A percentile compares a stretch with the other conserved stretches of the same genome.
phyloP scores from a whole-genome alignment of 2,797 vertebrate species.

The Pseudocheirus occidentalis region DNA sequence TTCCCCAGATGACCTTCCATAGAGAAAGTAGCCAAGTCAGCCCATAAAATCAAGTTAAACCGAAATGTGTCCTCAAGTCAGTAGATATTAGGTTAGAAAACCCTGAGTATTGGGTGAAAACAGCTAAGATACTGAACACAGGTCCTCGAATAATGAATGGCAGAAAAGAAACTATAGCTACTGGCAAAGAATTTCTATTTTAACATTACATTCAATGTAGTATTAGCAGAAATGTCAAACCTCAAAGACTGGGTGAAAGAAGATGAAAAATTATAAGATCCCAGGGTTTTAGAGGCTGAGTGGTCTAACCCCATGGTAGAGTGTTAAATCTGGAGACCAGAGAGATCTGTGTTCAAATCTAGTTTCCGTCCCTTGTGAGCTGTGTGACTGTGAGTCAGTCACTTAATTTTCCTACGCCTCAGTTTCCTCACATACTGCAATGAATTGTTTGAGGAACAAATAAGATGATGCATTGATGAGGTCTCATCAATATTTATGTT shows the following conservation, averaged over 20 bases:
- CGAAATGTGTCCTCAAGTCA: neutral
- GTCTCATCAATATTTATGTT: neutral
- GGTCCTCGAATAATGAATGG: neutral
- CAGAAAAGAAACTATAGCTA: neutral
- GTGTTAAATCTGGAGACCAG: neutral
- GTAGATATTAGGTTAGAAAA: neutral
- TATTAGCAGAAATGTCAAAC: neutral
- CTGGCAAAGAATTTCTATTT: neutral
- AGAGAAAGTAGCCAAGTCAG: neutral
- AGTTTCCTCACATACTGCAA: neutral
- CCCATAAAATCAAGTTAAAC: neutral
- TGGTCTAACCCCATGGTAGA: neutral
- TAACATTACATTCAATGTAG: neutral
- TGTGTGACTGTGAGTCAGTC: neutral
- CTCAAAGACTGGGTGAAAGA: neutral
- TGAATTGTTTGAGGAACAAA: neutral
- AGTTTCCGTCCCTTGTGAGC: neutral
- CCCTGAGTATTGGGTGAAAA: neutral
- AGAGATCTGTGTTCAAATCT: neutral
- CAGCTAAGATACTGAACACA: neutral
- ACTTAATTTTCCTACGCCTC: neutral
- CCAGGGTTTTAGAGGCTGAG: neutral
- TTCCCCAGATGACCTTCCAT: neutral
- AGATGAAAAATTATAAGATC: neutral
- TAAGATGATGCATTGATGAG: neutral